Evolutionary conservation across 2,888 invertebrate genomes (phyloP), one percentile per base, ranked within the genome.

Genomic region (Dichetophora obliterata): DNA sequence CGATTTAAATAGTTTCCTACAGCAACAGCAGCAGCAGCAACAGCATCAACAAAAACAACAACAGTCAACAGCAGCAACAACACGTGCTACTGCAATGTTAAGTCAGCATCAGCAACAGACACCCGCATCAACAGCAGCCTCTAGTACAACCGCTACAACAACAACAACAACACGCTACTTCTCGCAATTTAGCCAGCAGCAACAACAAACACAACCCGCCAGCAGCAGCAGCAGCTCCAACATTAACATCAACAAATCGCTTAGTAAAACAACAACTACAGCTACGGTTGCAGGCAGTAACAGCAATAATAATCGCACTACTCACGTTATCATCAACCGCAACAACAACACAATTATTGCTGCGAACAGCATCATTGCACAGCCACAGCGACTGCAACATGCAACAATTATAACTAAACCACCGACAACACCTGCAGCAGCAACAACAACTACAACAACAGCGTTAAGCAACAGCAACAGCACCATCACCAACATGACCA

Each of bases 111-210:
- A 76, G 59, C 43, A 59, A 19, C 34, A 73, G 43, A 27, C 76
- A 37, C 19, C 68, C 43, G 69, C 75, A 72, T 31, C 78, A 52
- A 61, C 76, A 14, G 48, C 71, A 31, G 34, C 70, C 16, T 48
- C 74, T 3, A 73, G 31, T 57, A 78, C 77, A 71, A 77, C 78
- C 9, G 77, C 79, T n/a, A n/a, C n/a, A 31, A 31, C 31, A 31
- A 31, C 31, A n/a, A 63, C 73, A 14, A 80, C 83, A 11, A 85
- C 85, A 43, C 85, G 86, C 16, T 84, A 86, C 48, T 86, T 86
- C 75, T 85, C 86, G 43, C 86, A 86, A 79, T 86, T 86, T 66
- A 79, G 85, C 72, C 76, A 81, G 31, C 80, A 80, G 34, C 79
- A 66, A 27, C 75, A 77, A 75, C 31, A 72, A 78, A 34, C 83